These are phyloP conservation scores for Eleutherodactylus coqui DNA, from an alignment of 2,797 vertebrate genomes.

Conservation along the genomic window DNA sequence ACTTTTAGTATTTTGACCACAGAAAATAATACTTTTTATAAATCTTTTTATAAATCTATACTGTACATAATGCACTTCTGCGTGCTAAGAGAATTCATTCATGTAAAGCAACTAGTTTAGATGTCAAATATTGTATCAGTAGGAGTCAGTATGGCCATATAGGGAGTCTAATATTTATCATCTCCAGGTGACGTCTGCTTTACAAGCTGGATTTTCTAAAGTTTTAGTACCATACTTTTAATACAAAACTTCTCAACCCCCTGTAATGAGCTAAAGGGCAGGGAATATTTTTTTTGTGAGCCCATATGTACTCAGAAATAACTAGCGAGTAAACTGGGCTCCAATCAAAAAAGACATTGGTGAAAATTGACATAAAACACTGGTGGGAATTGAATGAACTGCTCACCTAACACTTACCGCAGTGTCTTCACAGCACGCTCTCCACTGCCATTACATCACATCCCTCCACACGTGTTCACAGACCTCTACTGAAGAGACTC, in stretches of 20 bases:
- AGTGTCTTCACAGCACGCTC: conserved; percentile 40
- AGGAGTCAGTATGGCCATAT: too few species aligned
- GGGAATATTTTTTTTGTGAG: conserved; percentile 38
- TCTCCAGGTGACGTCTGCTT: too few species aligned
- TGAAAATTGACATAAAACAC: conserved; percentile 61
- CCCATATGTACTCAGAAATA: conserved; percentile 47
- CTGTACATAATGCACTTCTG: too few species aligned
- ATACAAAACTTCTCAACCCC: background rate
- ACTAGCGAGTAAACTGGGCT: conserved; percentile 46
- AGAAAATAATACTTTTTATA: too few species aligned
- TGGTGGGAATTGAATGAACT: conserved; percentile 55
- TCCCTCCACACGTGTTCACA: conserved; percentile 28
- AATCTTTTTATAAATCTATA: too few species aligned
- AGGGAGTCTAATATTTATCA: too few species aligned
- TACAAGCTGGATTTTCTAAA: too few species aligned
- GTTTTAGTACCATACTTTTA: background rate
- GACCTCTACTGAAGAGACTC: background rate
- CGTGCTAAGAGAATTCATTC: too few species aligned
- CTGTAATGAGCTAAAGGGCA: conserved; percentile 46
- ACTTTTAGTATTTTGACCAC: too few species aligned
- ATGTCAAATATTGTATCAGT: too few species aligned
- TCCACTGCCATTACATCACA: conserved; percentile 51
- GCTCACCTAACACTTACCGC: conserved; percentile 60
- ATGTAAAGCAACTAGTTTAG: too few species aligned
- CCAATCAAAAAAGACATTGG: conserved; percentile 58